phyloP scores from a whole-genome alignment of 1,140 invertebrate species.

The Wiebesia pumilae region DNA sequence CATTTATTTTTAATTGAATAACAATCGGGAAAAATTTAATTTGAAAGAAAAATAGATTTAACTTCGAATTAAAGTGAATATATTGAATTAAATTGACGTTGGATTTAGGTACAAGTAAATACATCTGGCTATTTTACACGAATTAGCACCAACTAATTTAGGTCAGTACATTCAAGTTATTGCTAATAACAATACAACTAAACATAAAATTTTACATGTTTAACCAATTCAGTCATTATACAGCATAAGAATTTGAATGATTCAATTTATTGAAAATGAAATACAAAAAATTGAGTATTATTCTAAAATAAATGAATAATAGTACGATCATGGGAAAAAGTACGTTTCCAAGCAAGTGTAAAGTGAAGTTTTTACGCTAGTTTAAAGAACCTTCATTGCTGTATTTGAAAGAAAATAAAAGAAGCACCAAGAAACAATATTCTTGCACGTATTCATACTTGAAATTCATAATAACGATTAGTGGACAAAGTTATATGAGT shows the following conservation, averaged over 20 bases:
- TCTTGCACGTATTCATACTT: neutral
- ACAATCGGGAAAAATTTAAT: neutral
- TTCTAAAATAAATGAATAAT: neutral
- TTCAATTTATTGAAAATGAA: neutral
- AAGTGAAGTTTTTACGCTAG: neutral
- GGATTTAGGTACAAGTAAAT: neutral
- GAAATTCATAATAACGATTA: neutral
- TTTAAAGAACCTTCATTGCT: no score
- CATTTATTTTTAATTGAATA: neutral
- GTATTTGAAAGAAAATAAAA: no score
- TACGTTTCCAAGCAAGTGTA: neutral
- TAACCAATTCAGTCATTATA: no score
- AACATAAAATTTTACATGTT: no score
- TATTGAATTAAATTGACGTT: conserved; percentile 9
- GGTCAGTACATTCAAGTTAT: no score
- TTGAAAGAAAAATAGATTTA: neutral
- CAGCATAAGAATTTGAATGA: neutral
- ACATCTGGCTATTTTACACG: neutral
- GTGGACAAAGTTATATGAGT: neutral
- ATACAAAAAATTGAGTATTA: neutral
- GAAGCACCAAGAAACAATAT: no score
- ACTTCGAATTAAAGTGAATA: neutral
- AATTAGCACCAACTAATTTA: neutral
- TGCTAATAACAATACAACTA: no score
- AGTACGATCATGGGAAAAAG: neutral